Evolutionary conservation across 2,113 vertebrate species (phyloP), one percentile per base, ranked within the genome.

Genomic region (Scatophagus argus): DNA sequence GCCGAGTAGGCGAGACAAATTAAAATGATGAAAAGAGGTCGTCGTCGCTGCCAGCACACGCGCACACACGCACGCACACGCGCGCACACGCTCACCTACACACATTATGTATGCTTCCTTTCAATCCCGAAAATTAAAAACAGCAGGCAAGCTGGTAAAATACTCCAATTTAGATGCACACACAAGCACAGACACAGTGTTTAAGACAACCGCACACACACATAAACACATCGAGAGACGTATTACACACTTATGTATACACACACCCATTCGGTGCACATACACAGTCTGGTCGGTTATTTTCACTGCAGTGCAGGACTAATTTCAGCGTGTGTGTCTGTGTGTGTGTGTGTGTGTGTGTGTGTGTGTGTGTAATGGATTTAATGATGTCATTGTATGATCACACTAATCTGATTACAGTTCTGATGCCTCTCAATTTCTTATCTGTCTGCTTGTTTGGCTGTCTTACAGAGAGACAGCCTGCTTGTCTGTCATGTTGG

Each of bases 371-470:
- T 63, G 69, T 25, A 23, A 13, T 44, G 65, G 81, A 77, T 81
- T 71, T 75, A 68, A 79, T 91, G 77, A 85, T 85, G 82, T 82
- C 84, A 86, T 67, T 76, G 69, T 80, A 55, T 76, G 77, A 84
- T 85, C 78, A 84, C 44, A 77, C 69, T 91, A 90, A 92, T 89
- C 84, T 81, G 65, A 83, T 90, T 83, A 84, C 52, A 67, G 62
- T 75, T 89, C 79, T 79, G 61, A 86, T 81, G 79, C 44, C 14
- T 84, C 79, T 81, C 63, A 67, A 27, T 81, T 79, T 87, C 75
- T 84, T 82, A 66, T 74, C 70, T 36, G 74, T 67, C 83, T 78
- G 36, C 6, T 39, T 60, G 9, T 51, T 17, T 68, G 41, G 36
- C 29, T 38, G 46, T 51, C 52, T 31, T 3, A 27, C 51, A 16